Conservation (phyloP, 2,888 invertebrate genomes). For the Spisula solida region DNA sequence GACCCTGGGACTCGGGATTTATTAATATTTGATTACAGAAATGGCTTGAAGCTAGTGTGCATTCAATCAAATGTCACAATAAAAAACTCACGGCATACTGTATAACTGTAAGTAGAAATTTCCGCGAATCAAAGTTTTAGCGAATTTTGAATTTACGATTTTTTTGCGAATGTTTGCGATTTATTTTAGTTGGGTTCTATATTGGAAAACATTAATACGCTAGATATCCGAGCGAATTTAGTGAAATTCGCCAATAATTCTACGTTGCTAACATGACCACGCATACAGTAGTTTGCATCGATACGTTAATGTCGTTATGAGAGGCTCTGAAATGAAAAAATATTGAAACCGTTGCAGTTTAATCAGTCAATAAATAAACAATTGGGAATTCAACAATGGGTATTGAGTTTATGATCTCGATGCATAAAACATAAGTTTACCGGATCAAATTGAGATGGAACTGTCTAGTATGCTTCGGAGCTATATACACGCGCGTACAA, state of each 20-base stretch:
- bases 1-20: constrained; percentile 43
- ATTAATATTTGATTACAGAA: constrained; percentile 81
- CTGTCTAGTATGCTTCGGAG: no score
- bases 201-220: no score
- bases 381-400: constrained; percentile 1
- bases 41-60: constrained; percentile 44
- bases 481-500: no score
- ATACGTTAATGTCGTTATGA: not conserved
- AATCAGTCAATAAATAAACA: constrained; percentile 15
- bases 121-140: no score
- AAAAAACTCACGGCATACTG: not conserved
- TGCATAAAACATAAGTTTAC: not conserved
- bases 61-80: constrained; percentile 33
- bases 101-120: no score
- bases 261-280: not conserved
- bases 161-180: no score
- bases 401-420: not conserved
- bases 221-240: no score
- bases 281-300: not conserved
- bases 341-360: not conserved
- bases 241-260: no score
- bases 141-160: no score
- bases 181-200: no score
- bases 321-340: not conserved
- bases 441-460: no score